phyloP scores from a whole-genome alignment of 2,888 invertebrate genomes.

The Branchipolynoe longqiensis region DNA sequence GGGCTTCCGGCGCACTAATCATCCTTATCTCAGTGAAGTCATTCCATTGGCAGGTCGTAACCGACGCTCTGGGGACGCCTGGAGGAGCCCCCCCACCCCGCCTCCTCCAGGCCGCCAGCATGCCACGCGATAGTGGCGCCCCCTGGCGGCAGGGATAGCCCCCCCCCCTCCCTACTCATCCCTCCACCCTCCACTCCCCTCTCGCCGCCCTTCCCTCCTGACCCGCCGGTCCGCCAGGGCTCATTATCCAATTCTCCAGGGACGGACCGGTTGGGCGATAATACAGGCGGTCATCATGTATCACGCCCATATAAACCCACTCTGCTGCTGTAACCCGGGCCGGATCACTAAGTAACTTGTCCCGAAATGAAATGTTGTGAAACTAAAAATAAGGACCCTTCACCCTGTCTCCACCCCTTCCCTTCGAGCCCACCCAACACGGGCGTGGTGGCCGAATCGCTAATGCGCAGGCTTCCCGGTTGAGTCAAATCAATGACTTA shows the following conservation, averaged over 20 bases:
- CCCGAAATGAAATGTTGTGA: too few relatives aligned
- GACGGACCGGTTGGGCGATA: slow-evolving; percentile 5
- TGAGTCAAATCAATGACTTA: too few relatives aligned
- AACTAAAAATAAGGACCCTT: too few relatives aligned
- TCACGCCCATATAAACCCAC: slow-evolving; percentile 7
- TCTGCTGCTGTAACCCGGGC: too few relatives aligned
- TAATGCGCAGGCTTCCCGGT: too few relatives aligned
- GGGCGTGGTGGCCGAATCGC: too few relatives aligned
- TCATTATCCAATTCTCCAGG: slow-evolving; percentile 8
- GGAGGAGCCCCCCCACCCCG: neutral
- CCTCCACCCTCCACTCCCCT: too few relatives aligned
- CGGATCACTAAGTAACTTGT: too few relatives aligned
- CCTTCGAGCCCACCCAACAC: too few relatives aligned
- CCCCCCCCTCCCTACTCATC: too few relatives aligned
- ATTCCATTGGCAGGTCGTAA: slow-evolving; percentile 35
- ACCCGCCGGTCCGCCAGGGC: neutral
- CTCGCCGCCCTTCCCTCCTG: slow-evolving; percentile 4
- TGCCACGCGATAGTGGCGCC: neutral
- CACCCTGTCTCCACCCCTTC: too few relatives aligned
- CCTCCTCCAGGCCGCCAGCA: too few relatives aligned
- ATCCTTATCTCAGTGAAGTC: slow-evolving; percentile 28
- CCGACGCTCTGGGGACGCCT: neutral
- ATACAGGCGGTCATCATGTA: slow-evolving; percentile 15
- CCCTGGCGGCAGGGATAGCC: neutral
- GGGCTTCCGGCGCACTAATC: neutral